Base-by-base conservation (phyloP, 2,113 vertebrate species). In the Pseudorectes ferrugineus region DNA sequence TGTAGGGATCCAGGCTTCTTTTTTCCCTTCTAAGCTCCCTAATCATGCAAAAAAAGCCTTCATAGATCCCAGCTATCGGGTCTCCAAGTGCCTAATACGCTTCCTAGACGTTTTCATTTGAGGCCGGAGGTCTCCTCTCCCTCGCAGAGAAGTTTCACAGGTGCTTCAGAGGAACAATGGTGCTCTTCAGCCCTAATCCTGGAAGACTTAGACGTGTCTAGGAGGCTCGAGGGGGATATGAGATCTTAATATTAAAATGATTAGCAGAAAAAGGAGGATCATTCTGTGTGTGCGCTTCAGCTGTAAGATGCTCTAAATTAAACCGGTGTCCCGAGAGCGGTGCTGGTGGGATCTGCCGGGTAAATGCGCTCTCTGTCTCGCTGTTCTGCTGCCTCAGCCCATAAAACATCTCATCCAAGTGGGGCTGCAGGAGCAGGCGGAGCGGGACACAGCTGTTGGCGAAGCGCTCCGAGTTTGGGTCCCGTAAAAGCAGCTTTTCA, bases 171-270 rank as follows among this genome's bases (percentile, higher is more conserved):
- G 94, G 91, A 80, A 95, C 94, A 96, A 61, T 90, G 58, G 76
- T 26, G 72, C 90, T 96, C 95, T 85, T 88, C 85, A 88, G 75
- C 46, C 55, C 35, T 89, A 88, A 66, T 94, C 89, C 71, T 9
- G 87, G 78, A 85, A 68, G 92, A 94, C 94, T 95, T 91, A 90
- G 88, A 40, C 10, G 2, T 31, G 63, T 66, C 89, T 73, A 61
- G 86, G 68, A 83, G 72, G 63, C 94, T 93, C 54, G 89, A 82
- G 89, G 43, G 90, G 95, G 84, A 85, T 92, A 92, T 82, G 93
- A 94, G 94, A 88, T 95, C 95, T 95, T 91, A 94, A 96, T 95
- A 96, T 95, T 84, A 92, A 95, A 93, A 93, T 78, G 82, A 94
- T 88, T 88, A 91, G 91, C 38, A 79, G 89, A 65, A 94, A 83